These are phyloP conservation scores for Ferdinandea cuprea DNA, from an alignment of 2,888 invertebrate genomes.

Conservation along the genomic window DNA sequence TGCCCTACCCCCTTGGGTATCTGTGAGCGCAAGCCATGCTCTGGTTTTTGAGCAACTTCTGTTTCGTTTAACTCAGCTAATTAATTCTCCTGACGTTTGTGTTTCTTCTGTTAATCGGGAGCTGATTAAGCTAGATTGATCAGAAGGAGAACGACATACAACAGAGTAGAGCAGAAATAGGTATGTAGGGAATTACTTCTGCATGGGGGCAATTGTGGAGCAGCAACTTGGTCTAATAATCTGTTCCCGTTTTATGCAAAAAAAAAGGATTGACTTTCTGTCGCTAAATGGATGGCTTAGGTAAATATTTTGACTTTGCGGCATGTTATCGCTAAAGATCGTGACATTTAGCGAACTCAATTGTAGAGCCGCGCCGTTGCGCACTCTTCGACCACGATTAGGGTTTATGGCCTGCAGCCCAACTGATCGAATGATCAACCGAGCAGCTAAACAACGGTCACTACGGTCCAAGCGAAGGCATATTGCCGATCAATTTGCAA, in stretches of 20 bases:
- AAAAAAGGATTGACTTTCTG: not conserved
- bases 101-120: constrained; percentile 32
- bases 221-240: constrained; percentile 52
- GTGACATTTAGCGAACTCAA: constrained; percentile 62
- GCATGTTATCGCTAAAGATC: constrained; percentile 69
- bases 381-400: not conserved
- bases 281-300: constrained; percentile 59
- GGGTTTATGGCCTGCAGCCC: constrained; percentile 36
- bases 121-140: constrained; percentile 61
- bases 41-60: constrained; percentile 52
- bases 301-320: constrained; percentile 73
- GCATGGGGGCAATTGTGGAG: constrained; percentile 65
- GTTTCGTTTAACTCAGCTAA: constrained; percentile 68
- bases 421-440: constrained; percentile 10
- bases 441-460: constrained; percentile 3
- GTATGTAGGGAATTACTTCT: constrained; percentile 67
- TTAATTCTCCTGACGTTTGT: constrained; percentile 72
- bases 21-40: not conserved
- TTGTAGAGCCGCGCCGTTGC: constrained; percentile 21
- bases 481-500: constrained; percentile 23
- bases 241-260: constrained; percentile 30
- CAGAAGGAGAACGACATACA: constrained; percentile 16
- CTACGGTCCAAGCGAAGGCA: not conserved
- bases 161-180: constrained; percentile 1
- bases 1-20: constrained; percentile 1